Evolutionary conservation across 2,888 invertebrate genomes (phyloP), one percentile per base, ranked within the genome.

Genomic region (Boloria selene): DNA sequence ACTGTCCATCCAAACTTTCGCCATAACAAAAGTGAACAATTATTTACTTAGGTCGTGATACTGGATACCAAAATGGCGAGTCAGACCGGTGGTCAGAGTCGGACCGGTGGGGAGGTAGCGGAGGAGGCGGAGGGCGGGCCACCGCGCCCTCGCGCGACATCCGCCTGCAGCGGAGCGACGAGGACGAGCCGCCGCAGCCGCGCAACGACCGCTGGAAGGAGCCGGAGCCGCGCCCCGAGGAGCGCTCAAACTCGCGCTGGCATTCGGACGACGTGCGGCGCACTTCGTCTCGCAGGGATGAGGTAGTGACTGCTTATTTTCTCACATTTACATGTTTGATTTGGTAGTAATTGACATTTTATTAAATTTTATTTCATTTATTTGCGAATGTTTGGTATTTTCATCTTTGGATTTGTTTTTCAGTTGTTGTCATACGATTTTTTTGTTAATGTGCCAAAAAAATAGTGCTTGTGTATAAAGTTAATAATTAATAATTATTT

Each of bases 121-220:
- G 83, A 75, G 74, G 75, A 81, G 80, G 85, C 69, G 82, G 79
- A 68, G 86, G 81, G 4, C 61, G 73, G 78, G 69, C 76, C 81
- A 69, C 80, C 83, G 80, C 80, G 73, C 74, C 79, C 74, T 77
- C 79, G 61, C 79, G 86, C 59, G 81, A 83, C 69, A 83, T 82
- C 56, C 79, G 80, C 16, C 31, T 38, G 2, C 31, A 38, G 31
- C 76, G 80, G n/a, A n/a, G n/a, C 74, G 88, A 77, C 77, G 87
- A 83, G 58, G 84, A 84, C 77, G 90, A 90, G 77, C 87, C 93
- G 74, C 87, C 90, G 74, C 79, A 82, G 81, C 88, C 91, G 77
- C 86, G 91, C 78, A 94, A 94, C 86, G 94, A 94, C 80, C 93
- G 95, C 76, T 95, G 94, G 94, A 93, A 93, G 85, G 93, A 93